Evolutionary conservation across 2,888 invertebrate genomes (phyloP).

Genomic region (Megalurothrips usitatus): DNA sequence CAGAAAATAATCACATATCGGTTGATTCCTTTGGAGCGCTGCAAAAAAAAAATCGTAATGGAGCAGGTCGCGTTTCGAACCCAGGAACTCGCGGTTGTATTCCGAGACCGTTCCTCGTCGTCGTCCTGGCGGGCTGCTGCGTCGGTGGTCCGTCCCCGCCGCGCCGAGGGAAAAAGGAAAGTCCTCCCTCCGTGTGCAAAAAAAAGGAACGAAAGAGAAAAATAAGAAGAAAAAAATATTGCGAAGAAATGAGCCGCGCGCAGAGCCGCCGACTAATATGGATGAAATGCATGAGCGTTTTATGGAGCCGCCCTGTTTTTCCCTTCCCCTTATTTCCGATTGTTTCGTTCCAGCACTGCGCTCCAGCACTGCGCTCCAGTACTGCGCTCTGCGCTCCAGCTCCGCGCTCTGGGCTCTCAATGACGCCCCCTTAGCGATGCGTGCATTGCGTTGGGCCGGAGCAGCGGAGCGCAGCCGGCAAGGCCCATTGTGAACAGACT

Average conservation of each 20-base stretch:
- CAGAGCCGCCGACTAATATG: conserved; percentile 15
- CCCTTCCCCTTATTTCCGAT: neutral
- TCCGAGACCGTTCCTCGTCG: too few species aligned
- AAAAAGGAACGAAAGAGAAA: neutral
- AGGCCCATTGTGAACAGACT: neutral
- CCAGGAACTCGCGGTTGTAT: too few species aligned
- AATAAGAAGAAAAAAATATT: neutral
- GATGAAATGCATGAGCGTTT: neutral
- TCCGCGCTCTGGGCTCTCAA: conserved; percentile 3
- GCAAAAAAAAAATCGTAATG: neutral
- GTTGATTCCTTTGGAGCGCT: neutral
- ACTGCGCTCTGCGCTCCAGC: too few species aligned
- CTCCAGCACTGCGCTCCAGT: neutral
- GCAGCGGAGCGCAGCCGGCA: neutral
- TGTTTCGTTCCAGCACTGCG: neutral
- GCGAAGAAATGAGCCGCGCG: too few species aligned
- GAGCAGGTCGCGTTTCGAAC: neutral
- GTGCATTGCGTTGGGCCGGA: neutral
- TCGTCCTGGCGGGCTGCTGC: neutral
- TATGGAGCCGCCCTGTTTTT: neutral
- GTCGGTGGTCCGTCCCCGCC: neutral
- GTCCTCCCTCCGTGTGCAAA: neutral
- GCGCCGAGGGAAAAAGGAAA: neutral
- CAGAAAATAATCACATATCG: neutral
- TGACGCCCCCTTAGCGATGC: conserved; percentile 6